A percentile compares a stretch with the other conserved stretches of the same genome.
Conservation (phyloP, 2,113 vertebrate species). For the Hemicordylus capensis region DNA sequence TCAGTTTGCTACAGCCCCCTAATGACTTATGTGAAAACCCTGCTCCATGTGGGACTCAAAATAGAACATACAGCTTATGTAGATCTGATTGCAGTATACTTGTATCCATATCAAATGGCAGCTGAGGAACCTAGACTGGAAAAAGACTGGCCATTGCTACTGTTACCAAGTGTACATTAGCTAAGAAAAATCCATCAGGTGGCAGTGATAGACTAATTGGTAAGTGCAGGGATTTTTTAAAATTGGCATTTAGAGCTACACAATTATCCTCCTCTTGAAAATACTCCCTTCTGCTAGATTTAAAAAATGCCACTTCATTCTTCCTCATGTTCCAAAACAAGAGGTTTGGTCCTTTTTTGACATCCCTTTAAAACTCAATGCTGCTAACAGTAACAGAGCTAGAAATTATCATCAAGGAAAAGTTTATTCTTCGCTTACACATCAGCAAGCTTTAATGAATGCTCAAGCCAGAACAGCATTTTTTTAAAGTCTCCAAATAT, state of each 20-base stretch:
- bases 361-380: neutral
- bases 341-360: neutral
- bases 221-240: neutral
- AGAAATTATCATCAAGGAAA: neutral
- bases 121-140: conserved; percentile 1
- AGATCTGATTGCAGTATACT: conserved; percentile 53
- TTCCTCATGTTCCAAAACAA: neutral
- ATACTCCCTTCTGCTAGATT: neutral
- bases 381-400: neutral
- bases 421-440: neutral
- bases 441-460: neutral
- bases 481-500: neutral
- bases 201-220: neutral
- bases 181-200: neutral
- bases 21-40: conserved; percentile 30
- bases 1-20: conserved; percentile 19
- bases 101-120: conserved; percentile 52
- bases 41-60: conserved; percentile 26
- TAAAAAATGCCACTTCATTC: neutral
- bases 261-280: neutral
- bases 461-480: neutral
- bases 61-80: conserved; percentile 19
- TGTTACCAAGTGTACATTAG: neutral
- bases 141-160: neutral
- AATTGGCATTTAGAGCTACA: neutral